Conservation (phyloP, 2,888 invertebrate genomes). For the Idaea aversata region DNA sequence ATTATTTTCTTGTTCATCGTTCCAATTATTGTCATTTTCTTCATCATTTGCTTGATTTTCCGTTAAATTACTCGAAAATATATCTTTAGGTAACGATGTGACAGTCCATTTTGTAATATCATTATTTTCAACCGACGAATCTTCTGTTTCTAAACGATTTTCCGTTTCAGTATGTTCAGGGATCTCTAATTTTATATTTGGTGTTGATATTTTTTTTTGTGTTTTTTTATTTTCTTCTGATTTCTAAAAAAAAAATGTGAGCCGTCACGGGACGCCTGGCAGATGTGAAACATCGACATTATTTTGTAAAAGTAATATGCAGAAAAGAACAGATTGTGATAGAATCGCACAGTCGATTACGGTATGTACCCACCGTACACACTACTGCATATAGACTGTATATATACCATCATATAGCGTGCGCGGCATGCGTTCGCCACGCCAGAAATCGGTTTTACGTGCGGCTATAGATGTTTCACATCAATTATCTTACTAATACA, state of each 20-base stretch:
- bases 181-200: neutral
- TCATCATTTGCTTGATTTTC: conserved; percentile 8
- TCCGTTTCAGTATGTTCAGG: neutral
- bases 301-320: too few species aligned
- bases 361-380: too few species aligned
- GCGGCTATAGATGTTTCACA: too few species aligned
- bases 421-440: too few species aligned
- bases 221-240: conserved; percentile 4
- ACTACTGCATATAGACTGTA: too few species aligned
- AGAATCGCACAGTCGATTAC: too few species aligned
- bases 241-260: conserved; percentile 34
- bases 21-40: conserved; percentile 27
- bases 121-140: conserved; percentile 8
- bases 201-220: neutral
- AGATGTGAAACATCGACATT: too few species aligned
- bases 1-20: conserved; percentile 16
- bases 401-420: too few species aligned
- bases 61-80: conserved; percentile 15
- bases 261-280: too few species aligned
- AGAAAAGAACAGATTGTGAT: too few species aligned
- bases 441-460: too few species aligned
- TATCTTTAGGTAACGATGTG: conserved; percentile 14
- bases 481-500: too few species aligned
- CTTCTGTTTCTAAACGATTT: conserved; percentile 15
- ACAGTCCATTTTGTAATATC: conserved; percentile 15